A percentile compares a stretch with the other conserved stretches of the same genome.
These are phyloP conservation scores for Chloebia gouldiae DNA, from an alignment of 2,113 vertebrate species.

Conservation along the genomic window DNA sequence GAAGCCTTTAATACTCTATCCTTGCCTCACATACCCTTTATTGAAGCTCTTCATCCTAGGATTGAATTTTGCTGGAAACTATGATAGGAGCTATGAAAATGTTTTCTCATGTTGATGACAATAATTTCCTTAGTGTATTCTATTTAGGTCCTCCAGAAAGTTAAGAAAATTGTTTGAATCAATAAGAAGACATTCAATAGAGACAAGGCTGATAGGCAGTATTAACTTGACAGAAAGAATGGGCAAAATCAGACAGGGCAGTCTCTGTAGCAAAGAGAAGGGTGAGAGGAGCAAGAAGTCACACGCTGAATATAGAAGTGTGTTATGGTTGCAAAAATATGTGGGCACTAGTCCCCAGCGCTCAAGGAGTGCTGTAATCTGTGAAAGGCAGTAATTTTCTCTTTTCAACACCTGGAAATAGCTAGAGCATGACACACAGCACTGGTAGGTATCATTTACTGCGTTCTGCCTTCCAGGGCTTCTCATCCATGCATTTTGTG, in stretches of 20 bases:
- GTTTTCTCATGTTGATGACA: background rate
- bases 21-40: background rate
- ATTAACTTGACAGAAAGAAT: background rate
- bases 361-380: background rate
- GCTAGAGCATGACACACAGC: background rate
- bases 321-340: background rate
- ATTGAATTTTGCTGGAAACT: background rate
- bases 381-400: background rate
- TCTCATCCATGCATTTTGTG: background rate
- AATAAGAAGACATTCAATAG: background rate
- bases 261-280: background rate
- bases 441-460: background rate
- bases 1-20: background rate
- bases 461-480: background rate
- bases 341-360: fast-evolving
- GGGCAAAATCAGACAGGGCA: background rate
- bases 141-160: background rate
- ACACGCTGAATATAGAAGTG: background rate
- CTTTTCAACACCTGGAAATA: background rate
- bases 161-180: background rate
- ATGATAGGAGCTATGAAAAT: background rate
- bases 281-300: background rate
- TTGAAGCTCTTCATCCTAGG: background rate
- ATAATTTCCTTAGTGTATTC: background rate
- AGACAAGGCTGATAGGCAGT: background rate